Conservation (phyloP, 2,797 vertebrate genomes). For the Galagoides demidoff region DNA sequence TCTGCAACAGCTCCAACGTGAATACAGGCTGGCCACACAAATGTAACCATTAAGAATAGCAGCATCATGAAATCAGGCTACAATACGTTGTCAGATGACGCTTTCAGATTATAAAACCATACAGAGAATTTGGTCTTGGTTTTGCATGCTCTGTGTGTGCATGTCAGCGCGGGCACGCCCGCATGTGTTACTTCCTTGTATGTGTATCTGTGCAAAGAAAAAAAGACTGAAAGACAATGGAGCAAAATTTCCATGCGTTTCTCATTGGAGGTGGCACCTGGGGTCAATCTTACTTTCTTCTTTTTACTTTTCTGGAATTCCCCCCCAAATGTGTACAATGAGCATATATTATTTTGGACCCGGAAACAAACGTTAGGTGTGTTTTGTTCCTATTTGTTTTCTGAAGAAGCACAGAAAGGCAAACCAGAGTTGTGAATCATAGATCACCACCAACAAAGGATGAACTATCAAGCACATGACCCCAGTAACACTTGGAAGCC, state of each 20-base stretch:
- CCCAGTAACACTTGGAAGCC: not conserved
- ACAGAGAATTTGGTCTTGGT: not conserved
- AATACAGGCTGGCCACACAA: not conserved
- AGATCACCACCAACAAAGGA: not conserved
- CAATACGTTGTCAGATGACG: not conserved
- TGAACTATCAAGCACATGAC: not conserved
- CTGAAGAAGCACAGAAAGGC: not conserved
- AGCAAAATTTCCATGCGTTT: not conserved
- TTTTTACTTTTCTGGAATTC: not conserved
- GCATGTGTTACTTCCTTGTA: not conserved
- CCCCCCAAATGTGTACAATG: not conserved
- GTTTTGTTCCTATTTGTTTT: not conserved
- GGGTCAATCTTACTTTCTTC: not conserved
- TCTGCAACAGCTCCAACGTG: accelerated
- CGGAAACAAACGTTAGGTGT: not conserved
- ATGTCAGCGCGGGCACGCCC: accelerated
- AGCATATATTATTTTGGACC: not conserved
- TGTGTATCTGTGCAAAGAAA: not conserved
- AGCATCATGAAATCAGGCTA: not conserved
- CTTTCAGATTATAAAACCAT: not conserved
- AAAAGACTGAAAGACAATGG: not conserved
- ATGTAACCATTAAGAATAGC: not conserved
- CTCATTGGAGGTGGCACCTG: no score
- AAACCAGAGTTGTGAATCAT: not conserved
- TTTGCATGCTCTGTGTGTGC: not conserved